Percentiles rank a stretch among this genome's conserved stretches.
phyloP scores from a whole-genome alignment of 2,113 vertebrate species.

The Eira barbara region DNA sequence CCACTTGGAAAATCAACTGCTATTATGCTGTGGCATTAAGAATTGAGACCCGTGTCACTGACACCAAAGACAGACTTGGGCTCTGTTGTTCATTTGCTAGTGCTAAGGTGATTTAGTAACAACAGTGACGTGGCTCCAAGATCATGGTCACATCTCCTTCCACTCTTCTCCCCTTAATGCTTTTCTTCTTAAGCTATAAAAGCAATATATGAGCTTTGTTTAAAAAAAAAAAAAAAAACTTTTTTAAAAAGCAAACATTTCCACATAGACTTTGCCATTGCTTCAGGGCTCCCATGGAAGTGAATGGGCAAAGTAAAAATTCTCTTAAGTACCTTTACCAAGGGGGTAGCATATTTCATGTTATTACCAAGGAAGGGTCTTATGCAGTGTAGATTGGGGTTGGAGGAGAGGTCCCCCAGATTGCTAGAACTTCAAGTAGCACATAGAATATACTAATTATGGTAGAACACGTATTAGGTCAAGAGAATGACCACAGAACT shows the following conservation, averaged over 20 bases:
- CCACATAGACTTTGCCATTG: neutral
- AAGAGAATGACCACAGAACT: neutral
- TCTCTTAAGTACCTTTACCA: neutral
- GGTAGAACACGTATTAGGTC: neutral
- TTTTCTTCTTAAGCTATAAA: neutral
- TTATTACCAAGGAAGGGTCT: neutral
- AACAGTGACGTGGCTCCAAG: neutral
- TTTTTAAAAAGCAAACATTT: neutral
- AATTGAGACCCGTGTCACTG: neutral
- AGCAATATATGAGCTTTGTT: neutral
- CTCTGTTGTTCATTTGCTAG: neutral
- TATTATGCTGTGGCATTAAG: neutral
- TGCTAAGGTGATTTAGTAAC: neutral
- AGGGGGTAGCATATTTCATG: neutral
- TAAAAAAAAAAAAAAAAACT: neutral
- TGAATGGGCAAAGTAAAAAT: neutral
- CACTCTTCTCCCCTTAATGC: neutral
- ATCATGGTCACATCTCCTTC: neutral
- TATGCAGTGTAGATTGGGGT: neutral
- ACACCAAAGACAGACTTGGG: neutral
- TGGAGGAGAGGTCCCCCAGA: neutral
- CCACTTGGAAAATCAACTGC: neutral
- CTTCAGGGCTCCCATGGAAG: neutral
- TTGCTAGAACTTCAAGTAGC: neutral
- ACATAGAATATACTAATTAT: neutral